Evolutionary conservation across 2,888 invertebrate species (phyloP).

Genomic region (Andrena praecox): DNA sequence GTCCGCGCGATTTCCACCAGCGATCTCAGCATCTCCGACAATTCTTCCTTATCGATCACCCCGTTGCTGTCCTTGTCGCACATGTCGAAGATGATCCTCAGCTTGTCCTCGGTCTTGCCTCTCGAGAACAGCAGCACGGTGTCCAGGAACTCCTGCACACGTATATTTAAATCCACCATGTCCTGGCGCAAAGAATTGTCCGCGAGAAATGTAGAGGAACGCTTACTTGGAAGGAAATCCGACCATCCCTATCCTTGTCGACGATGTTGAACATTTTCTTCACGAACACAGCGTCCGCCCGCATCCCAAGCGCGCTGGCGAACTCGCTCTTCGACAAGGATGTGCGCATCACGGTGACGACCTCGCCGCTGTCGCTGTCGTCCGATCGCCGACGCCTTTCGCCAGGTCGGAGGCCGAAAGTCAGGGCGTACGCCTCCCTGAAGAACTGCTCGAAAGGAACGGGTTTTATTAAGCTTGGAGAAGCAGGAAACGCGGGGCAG

Average conservation of each 20-base stretch:
- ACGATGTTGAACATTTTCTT: constrained; percentile 99
- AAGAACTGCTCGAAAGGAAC: constrained; percentile 89
- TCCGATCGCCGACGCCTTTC: constrained; percentile 90
- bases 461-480: background rate
- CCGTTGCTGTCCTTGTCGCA: constrained; percentile 98
- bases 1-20: constrained; percentile 97
- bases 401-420: constrained; percentile 95
- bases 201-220: too few species aligned
- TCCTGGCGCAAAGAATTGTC: too few species aligned
- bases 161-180: background rate
- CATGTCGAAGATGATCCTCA: constrained; percentile 98
- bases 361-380: constrained; percentile 91
- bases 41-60: constrained; percentile 96
- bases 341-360: constrained; percentile 96
- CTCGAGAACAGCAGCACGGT: constrained; percentile 96
- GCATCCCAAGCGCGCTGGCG: constrained; percentile 98
- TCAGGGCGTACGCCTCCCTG: constrained; percentile 97
- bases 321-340: constrained; percentile 96
- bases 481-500: background rate
- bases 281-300: constrained; percentile 96
- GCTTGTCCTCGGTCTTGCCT: constrained; percentile 96
- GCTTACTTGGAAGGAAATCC: constrained; percentile 95
- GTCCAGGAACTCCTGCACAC: constrained; percentile 92
- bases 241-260: constrained; percentile 96
- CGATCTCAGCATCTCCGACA: constrained; percentile 97